Evolutionary conservation across 1,140 invertebrate species (phyloP).

Genomic region (Bombus cullumanus): DNA sequence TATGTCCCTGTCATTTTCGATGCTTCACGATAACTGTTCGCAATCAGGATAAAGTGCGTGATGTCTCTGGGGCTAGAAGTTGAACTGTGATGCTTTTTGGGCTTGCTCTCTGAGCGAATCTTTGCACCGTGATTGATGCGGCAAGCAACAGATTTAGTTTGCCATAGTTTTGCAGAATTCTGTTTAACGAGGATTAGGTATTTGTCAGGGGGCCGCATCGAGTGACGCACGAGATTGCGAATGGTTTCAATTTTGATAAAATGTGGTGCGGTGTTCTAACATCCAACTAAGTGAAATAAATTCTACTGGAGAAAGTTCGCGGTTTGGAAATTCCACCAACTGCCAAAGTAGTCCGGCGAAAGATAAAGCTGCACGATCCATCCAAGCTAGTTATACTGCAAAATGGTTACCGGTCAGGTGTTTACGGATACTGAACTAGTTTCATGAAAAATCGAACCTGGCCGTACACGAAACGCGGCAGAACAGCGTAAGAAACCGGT

Average conservation of each 20-base stretch:
- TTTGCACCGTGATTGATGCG: fast-evolving
- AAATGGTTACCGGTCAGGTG: neutral
- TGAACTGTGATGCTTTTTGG: neutral
- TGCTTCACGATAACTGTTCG: neutral
- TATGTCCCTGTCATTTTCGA: neutral
- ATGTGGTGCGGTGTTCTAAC: no score
- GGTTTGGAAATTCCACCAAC: no score
- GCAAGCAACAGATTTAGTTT: neutral
- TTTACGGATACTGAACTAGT: neutral
- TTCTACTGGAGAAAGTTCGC: no score
- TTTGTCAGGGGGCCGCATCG: no score
- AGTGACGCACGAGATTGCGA: no score
- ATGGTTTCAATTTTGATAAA: no score
- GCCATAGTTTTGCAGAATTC: neutral
- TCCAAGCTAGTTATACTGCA: neutral
- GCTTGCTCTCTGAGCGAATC: neutral
- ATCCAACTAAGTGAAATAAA: no score
- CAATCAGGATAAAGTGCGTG: neutral
- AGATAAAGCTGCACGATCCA: no score
- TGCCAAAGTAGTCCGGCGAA: no score
- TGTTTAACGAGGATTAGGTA: neutral
- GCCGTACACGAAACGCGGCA: neutral
- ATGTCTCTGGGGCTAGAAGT: neutral
- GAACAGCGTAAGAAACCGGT: neutral
- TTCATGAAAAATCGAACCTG: conserved; percentile 10